Evolutionary conservation across 2,888 invertebrate genomes (phyloP), one percentile per base, ranked within the genome.

Genomic region (Cerceris rybyensis): DNA sequence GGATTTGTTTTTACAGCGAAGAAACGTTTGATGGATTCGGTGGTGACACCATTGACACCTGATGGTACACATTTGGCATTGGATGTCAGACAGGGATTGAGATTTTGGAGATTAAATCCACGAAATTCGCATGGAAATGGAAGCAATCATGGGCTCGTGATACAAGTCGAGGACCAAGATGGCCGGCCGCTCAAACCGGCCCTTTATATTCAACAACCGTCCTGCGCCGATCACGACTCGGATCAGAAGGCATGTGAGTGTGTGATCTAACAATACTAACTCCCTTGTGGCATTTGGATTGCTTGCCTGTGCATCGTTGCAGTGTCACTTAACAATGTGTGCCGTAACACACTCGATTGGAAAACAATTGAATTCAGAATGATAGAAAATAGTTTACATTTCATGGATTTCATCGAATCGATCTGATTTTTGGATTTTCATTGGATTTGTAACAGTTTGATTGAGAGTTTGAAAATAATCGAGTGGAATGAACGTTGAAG

Each of bases 111-210:
- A 70, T 82, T 87, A 46, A 87, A 79, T 81, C 39, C 78, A 28
- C 77, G 81, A 16, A 82, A 75, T 61, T 8, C 80, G 28, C 83
- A 81, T 17, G 85, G 81, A 59, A 81, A 66, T 72, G 86, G 84
- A 66, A 93, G 89, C 88, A 92, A 92, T 81, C 91, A 92, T 66
- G 94, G 94, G 0, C 85, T 94, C 73, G 93, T 93, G 13, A 92
- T 95, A n/a, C 93, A 94, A 83, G 94, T 95, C 28, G 94, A 95
- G 88, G 94, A 95, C 88, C 94, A 95, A 88, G 94, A 94, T 66
- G 94, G 94, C 7, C 93, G 92, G 73, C 88, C 93, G 0, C 87
- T 94, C 66, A 93, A 93, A 75, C 93, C 94, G 0, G 91, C 93
- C 75, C 91, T 92, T 82, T 93, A 93, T 89, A 94, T 94, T 89